These are phyloP conservation scores for Scaptomyza flava DNA, from an alignment of 2,888 invertebrate species.

Conservation along the genomic window DNA sequence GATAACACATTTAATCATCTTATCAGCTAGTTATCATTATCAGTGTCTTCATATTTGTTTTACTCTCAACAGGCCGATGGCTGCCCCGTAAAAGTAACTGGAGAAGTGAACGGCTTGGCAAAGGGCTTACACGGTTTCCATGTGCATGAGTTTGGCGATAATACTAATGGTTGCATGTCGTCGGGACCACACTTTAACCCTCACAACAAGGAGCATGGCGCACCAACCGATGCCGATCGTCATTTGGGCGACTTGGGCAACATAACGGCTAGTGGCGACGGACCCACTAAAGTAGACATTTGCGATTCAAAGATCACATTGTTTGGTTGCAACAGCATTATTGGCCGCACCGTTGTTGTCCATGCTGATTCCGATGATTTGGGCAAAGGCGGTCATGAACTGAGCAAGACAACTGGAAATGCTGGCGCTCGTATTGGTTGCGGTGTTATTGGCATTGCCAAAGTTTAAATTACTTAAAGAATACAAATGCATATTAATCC, in stretches of 20 bases:
- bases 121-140: slow-evolving; percentile 92
- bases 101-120: slow-evolving; percentile 91
- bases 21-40: slow-evolving; percentile 14
- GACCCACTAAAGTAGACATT: slow-evolving; percentile 87
- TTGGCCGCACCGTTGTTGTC: slow-evolving; percentile 94
- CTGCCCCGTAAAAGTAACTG: slow-evolving; percentile 91
- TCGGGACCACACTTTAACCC: slow-evolving; percentile 98
- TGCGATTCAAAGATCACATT: slow-evolving; percentile 88
- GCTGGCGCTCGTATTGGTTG: slow-evolving; percentile 89
- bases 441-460: slow-evolving; percentile 84
- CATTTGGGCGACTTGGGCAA: slow-evolving; percentile 97
- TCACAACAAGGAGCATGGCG: slow-evolving; percentile 91
- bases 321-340: slow-evolving; percentile 89
- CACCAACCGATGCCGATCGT: slow-evolving; percentile 89
- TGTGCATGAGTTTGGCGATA: slow-evolving; percentile 98
- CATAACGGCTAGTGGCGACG: slow-evolving; percentile 89
- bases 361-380: slow-evolving; percentile 97
- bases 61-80: slow-evolving; percentile 85
- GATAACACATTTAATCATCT: slow-evolving; percentile 31
- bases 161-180: slow-evolving; percentile 97
- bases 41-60: slow-evolving; percentile 1
- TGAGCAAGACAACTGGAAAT: slow-evolving; percentile 97
- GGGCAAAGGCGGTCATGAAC: slow-evolving; percentile 95
- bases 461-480: slow-evolving; percentile 65
- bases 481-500: slow-evolving; percentile 15